Evolutionary conservation across 2,888 invertebrate genomes (phyloP), one percentile per base, ranked within the genome.

Genomic region (Hoplodrina blanda): DNA sequence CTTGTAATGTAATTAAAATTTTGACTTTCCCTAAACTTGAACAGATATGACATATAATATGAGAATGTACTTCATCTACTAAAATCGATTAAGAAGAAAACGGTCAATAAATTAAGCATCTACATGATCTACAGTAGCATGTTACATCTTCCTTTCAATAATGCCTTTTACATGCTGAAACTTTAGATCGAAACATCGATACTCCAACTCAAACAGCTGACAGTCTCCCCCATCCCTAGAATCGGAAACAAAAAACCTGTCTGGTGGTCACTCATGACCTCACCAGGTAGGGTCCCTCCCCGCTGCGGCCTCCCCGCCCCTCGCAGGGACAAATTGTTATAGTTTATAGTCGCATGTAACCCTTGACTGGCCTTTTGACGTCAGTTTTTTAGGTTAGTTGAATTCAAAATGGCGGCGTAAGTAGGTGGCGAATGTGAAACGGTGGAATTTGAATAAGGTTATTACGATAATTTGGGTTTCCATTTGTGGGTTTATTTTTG

Each of bases 221-320:
- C 80, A 25, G 0, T 7, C 13, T 5, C 25, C 41, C 82, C 67
- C 90, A 85, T 82, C 91, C 80, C 90, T 91, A 90, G 80, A 73
- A 70, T 76, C 74, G 76, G 80, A 77, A 88, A 89, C 87, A 84
- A 93, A 92, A 93, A 94, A 94, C 94, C 92, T 89, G 94, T 93
- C 92, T 91, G 89, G 74, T 87, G 93, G 91, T 89, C 92, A 91
- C 78, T 81, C 83, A 81, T 92, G 93, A 92, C 92, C 91, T 90
- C 83, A 74, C 80, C 91, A 92, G 93, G 93, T 92, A 92, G 91
- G 87, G 83, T 69, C 81, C 81, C 78, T 71, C 72, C 69, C 69
- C 66, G 61, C 60, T 56, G 67, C 67, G 19, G 19, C 5, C 55
- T 52, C 63, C 64, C 17, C 69, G 44, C 72, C 76, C 61, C 65